phyloP scores from a whole-genome alignment of 1,140 invertebrate genomes.

The Choristoneura fumiferana region DNA sequence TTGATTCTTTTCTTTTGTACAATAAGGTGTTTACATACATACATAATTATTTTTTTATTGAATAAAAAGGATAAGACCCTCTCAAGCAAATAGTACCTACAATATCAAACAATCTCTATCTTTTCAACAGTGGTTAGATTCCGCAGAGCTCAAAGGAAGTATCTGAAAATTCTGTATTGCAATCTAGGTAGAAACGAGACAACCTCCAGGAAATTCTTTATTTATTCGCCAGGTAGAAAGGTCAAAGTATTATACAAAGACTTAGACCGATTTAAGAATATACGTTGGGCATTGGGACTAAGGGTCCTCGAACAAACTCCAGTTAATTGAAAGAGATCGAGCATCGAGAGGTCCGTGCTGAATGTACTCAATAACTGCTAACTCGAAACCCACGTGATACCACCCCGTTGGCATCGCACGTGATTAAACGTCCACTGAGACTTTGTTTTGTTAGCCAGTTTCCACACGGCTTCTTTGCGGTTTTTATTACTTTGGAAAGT shows the following conservation, averaged over 20 bases:
- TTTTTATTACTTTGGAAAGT: no score
- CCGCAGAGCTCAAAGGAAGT: neutral
- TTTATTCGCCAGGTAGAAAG: conserved; percentile 12
- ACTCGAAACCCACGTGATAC: neutral
- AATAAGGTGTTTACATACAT: no score
- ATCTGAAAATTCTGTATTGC: conserved; percentile 1
- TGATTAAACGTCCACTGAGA: no score
- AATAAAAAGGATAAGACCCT: no score
- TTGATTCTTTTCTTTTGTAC: no score
- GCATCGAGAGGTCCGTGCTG: neutral
- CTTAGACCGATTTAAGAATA: conserved; percentile 8
- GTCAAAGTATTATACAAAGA: conserved; percentile 5
- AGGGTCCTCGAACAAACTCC: neutral
- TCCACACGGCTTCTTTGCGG: no score
- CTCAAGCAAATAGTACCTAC: no score
- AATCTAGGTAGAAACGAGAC: conserved; percentile 3
- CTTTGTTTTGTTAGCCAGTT: no score
- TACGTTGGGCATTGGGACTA: neutral
- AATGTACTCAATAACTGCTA: neutral
- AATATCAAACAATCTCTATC: no score
- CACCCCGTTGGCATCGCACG: neutral
- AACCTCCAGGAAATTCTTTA: conserved; percentile 9
- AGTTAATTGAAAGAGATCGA: conserved; percentile 17
- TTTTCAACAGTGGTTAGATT: no score
- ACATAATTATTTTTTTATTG: no score